These are phyloP conservation scores for Papilio polyxenes DNA, from an alignment of 1,140 invertebrate species.

Conservation along the genomic window DNA sequence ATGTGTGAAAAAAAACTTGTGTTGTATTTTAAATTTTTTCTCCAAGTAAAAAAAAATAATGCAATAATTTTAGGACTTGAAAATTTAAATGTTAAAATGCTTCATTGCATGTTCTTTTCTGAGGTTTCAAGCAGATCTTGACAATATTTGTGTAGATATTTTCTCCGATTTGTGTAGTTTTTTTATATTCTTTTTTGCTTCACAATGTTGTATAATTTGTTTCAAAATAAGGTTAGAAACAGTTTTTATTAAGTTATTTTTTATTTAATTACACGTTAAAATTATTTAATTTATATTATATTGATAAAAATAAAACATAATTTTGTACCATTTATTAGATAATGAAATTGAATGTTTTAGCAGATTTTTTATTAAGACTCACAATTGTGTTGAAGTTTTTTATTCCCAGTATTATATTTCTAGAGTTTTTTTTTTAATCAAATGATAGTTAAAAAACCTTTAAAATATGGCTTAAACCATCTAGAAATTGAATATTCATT, in stretches of 20 bases:
- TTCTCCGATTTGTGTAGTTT: conserved; percentile 11
- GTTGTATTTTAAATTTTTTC: neutral
- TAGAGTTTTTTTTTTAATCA: too few relatives aligned
- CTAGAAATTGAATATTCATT: too few relatives aligned
- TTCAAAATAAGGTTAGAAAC: neutral
- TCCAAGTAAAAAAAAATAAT: neutral
- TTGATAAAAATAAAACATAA: neutral
- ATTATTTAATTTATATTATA: neutral
- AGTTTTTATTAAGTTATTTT: conserved; percentile 4
- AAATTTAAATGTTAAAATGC: neutral
- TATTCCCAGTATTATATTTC: too few relatives aligned
- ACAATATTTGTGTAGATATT: conserved; percentile 42
- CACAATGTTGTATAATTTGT: conserved; percentile 14
- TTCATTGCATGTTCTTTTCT: conserved; percentile 50
- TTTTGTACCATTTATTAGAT: neutral
- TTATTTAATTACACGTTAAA: conserved; percentile 3
- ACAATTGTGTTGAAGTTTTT: too few relatives aligned
- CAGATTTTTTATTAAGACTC: neutral
- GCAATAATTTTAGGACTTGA: conserved; percentile 1
- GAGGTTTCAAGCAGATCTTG: conserved; percentile 50
- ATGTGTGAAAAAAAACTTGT: neutral
- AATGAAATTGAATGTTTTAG: neutral
- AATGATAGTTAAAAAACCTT: too few relatives aligned
- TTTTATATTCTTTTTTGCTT: neutral
- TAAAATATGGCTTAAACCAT: too few relatives aligned